phyloP scores from a whole-genome alignment of 2,113 vertebrate species.

The Ploceus nigricollis region DNA sequence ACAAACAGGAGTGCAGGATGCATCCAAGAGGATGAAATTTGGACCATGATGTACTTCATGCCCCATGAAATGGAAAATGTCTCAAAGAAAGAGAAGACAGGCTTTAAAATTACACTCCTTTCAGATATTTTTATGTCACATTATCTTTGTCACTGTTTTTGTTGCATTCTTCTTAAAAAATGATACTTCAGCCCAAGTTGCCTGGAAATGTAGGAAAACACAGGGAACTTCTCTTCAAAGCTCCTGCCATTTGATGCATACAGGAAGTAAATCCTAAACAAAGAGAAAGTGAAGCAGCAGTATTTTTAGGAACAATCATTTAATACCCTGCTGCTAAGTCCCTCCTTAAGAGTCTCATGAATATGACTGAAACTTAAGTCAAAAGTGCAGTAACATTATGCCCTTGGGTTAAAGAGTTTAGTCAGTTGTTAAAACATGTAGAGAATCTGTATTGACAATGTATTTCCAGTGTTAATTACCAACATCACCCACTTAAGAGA shows the following conservation, averaged over 20 bases:
- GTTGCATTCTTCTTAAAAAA: background rate
- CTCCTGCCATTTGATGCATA: background rate
- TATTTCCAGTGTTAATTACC: conserved; percentile 13
- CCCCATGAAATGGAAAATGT: background rate
- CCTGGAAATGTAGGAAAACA: background rate
- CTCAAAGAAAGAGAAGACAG: background rate
- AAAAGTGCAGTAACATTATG: background rate
- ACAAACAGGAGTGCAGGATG: background rate
- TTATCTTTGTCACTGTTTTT: background rate
- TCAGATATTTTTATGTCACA: background rate
- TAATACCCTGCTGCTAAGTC: background rate
- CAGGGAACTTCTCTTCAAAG: background rate
- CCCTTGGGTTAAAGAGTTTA: background rate
- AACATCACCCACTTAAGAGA: background rate
- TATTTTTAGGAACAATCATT: background rate
- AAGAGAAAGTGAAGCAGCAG: background rate
- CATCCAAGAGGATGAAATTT: background rate
- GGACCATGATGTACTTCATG: background rate
- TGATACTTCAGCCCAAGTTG: background rate
- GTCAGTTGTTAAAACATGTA: background rate
- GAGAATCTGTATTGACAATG: background rate
- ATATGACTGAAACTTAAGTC: background rate
- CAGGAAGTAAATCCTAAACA: background rate
- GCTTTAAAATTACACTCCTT: background rate
- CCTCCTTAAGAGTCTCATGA: background rate